Evolutionary conservation across 2,888 invertebrate genomes (phyloP), one percentile per base, ranked within the genome.

Genomic region (Macrophya annulata): DNA sequence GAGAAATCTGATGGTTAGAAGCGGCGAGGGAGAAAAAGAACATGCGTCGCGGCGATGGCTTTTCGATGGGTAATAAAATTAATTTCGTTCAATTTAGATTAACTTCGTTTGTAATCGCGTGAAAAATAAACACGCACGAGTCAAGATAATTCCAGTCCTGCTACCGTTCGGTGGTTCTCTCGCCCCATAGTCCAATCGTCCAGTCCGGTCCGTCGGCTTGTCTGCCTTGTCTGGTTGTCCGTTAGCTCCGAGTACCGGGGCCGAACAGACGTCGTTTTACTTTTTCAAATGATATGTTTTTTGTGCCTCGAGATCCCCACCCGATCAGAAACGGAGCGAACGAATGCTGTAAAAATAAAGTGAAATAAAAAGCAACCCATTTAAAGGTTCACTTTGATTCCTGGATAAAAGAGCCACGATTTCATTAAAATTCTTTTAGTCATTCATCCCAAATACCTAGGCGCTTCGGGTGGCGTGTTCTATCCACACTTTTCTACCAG

Each of bases 1-100:
- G 55, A 55, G 68, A 74, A 43, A 43, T n/a, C 10, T 37, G 43
- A 6, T 12, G 72, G 21, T 40, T n/a, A 4, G 43, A 21, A 43
- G 12, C 9, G 72, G 72, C 10, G 43, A 74, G 72, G 21, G 43
- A 9, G 12, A 37, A 17, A 17, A 68, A 17, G 40, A 74, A 21
- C 3, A 17, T 31, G 31, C 31, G 1, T 31, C 31, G 31, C 31
- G 62, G 9, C 62, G 21, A 62, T 62, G 62, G 9, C 21, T 4
- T 12, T 51, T 77, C 51, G 77, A 55, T 71, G 86, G 88, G 92
- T 92, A 93, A 93, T 93, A 91, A 92, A 93, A 93, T 93, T 93
- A 93, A 93, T 93, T 93, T 93, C 91, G 91, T 93, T 92, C 93
- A 93, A 93, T 93, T 93, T 92, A 91, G 93, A 93, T 93, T 93